A percentile compares a stretch with the other conserved stretches of the same genome.
These are phyloP conservation scores for Nyctereutes procyonoides DNA, from an alignment of 2,113 vertebrate genomes.

Conservation along the genomic window DNA sequence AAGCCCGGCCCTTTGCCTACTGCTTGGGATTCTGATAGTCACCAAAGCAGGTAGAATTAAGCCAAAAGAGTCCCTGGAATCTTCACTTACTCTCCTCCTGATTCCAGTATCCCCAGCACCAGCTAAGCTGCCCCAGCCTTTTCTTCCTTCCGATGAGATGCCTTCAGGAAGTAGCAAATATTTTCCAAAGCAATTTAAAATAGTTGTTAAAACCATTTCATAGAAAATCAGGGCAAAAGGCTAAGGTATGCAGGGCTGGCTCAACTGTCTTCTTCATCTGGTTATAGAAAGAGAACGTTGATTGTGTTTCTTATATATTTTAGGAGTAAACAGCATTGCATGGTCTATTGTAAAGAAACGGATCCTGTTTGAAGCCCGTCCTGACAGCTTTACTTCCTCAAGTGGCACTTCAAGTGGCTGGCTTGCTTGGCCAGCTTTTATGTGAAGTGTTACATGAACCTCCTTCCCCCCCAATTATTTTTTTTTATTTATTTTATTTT, in stretches of 20 bases:
- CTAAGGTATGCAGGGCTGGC: background rate
- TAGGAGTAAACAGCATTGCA: background rate
- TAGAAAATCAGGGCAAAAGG: background rate
- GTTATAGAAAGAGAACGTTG: background rate
- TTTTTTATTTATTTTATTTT: too few relatives aligned
- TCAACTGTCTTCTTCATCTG: background rate
- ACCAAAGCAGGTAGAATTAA: background rate
- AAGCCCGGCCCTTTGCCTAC: background rate
- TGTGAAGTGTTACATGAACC: background rate
- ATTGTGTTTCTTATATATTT: background rate
- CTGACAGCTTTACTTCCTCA: background rate
- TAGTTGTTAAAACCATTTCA: background rate
- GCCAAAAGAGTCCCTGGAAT: too few relatives aligned
- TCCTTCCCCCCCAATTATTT: fast-evolving
- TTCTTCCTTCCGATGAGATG: background rate
- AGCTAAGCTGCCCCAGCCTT: too few relatives aligned
- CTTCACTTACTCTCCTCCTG: background rate
- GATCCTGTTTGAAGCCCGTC: background rate
- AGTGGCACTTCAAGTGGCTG: too few relatives aligned
- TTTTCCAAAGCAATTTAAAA: background rate
- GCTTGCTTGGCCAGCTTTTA: background rate
- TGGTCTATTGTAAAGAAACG: background rate
- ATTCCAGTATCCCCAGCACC: background rate
- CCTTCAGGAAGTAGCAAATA: background rate
- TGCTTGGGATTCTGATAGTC: background rate